A percentile compares a stretch with the other conserved stretches of the same genome.
phyloP scores from a whole-genome alignment of 2,888 invertebrate species.

The Elegia similella region DNA sequence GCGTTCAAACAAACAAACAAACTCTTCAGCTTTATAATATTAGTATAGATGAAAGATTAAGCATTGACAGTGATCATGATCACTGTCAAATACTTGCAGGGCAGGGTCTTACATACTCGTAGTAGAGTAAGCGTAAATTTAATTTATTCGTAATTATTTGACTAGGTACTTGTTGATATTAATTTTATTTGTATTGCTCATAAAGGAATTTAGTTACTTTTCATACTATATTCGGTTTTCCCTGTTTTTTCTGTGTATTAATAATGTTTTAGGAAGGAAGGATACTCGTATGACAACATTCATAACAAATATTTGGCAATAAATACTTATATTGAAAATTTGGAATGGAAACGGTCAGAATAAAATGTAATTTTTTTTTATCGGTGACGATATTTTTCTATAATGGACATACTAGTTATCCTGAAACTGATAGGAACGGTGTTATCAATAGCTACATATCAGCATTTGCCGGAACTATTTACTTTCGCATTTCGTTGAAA shows the following conservation, averaged over 20 bases:
- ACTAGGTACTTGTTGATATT: no score
- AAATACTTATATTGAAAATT: not conserved
- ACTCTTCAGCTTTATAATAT: no score
- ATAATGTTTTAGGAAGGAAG: not conserved
- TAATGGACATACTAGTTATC: not conserved
- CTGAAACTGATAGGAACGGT: not conserved
- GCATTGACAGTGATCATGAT: no score
- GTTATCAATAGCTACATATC: constrained; percentile 4
- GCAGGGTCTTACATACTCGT: no score
- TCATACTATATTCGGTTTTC: not conserved
- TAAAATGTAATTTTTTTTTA: not conserved
- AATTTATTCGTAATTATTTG: no score
- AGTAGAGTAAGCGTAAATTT: no score
- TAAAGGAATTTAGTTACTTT: not conserved
- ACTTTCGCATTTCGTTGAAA: not conserved
- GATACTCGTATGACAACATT: not conserved
- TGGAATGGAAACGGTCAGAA: not conserved
- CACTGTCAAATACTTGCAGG: no score
- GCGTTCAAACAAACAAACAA: no score
- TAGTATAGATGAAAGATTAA: no score
- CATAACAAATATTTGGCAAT: not conserved
- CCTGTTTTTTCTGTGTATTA: not conserved
- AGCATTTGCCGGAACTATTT: not conserved
- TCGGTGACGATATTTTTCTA: not conserved
- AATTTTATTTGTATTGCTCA: no score